Conservation (phyloP, 1,140 invertebrate species). For the Teleopsis dalmanni region DNA sequence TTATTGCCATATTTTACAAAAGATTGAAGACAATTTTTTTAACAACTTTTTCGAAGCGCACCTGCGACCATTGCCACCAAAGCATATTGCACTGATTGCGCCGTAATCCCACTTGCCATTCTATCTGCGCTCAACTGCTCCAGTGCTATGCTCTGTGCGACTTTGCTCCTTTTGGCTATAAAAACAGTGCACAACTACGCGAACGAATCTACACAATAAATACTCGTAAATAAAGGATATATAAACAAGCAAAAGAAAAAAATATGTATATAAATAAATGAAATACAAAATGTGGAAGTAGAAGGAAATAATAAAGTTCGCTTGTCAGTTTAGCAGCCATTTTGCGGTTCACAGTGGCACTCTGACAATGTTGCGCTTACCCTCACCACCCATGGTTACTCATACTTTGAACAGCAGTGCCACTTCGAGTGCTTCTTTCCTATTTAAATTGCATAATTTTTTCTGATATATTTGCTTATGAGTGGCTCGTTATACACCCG, state of each 20-base stretch:
- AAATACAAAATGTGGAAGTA: background rate
- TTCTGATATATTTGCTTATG: too few relatives aligned
- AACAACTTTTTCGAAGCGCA: constrained; percentile 14
- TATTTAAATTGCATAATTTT: background rate
- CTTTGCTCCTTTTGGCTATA: too few relatives aligned
- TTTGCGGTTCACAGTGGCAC: constrained; percentile 34
- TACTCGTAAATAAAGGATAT: too few relatives aligned
- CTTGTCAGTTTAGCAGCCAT: constrained; percentile 45
- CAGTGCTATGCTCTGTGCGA: background rate
- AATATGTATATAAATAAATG: background rate
- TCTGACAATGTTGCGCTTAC: constrained; percentile 7
- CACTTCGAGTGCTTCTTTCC: too few relatives aligned
- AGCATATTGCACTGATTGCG: background rate
- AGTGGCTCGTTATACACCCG: too few relatives aligned
- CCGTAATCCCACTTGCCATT: background rate
- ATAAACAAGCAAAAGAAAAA: constrained; percentile 1
- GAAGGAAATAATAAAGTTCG: constrained; percentile 40
- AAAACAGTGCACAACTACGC: too few relatives aligned
- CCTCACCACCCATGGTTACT: background rate
- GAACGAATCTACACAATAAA: too few relatives aligned
- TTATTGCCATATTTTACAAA: constrained; percentile 20
- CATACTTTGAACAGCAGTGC: too few relatives aligned
- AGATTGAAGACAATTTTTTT: constrained; percentile 29
- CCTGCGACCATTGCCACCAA: constrained; percentile 20
- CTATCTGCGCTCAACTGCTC: background rate